Evolutionary conservation across 2,113 vertebrate species (phyloP), one percentile per base, ranked within the genome.

Genomic region (Microcebus ravelobensis): DNA sequence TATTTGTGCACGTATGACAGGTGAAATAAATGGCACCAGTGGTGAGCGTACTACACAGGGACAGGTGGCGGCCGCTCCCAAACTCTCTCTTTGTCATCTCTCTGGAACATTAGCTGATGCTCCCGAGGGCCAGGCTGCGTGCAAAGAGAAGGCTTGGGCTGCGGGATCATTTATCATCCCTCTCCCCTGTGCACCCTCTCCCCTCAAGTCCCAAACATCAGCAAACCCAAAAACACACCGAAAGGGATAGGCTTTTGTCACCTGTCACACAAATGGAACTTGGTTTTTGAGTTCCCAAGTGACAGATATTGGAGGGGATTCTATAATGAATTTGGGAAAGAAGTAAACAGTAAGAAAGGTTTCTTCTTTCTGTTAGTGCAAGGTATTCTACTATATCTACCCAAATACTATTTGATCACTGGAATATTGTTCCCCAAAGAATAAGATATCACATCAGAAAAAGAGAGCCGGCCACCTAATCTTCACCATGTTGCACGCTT

Each of bases 21-120:
- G 96, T 96, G 96, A 98, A 97, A 98, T 95, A 97, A 97, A 98
- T 96, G 98, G 93, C 98, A 96, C 95, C 50, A 96, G 97, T 96
- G 93, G 90, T 96, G 94, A 79, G 59, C 17, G 25, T 67, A 90
- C 90, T 9, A 27, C 18, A 2, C 20, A 2, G 48, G 92, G 96
- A 96, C 97, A 97, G 97, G 97, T 97, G 97, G 97, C 97, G 67
- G 94, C 92, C 88, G 71, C 95, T 96, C 96, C 85, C 97, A 71
- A 97, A 98, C 94, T 84, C 96, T 81, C 92, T 97, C 97, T 97
- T 96, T 98, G 95, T 97, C 97, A 93, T 98, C 98, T 98, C 97
- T 92, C 89, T 95, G 98, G 90, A 98, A 97, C 96, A 95, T 98
- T 96, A 97, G 98, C 95, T 98, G 92, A 80, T 91, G 97, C 95